Evolutionary conservation across 1,140 invertebrate species (phyloP).

Genomic region (Scaptomyza hsui): DNA sequence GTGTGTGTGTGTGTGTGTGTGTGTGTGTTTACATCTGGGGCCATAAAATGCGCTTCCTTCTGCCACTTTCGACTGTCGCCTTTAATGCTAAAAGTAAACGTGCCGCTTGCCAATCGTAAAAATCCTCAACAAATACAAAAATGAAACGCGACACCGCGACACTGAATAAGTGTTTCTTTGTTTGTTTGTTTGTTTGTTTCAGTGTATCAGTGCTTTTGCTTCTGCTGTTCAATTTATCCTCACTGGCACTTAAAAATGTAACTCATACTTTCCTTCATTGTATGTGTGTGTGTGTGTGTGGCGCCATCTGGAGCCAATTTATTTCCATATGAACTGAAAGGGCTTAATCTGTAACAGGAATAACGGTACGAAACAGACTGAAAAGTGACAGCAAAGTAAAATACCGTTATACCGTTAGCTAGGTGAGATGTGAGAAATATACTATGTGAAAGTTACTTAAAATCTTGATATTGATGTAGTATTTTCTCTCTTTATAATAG

Average conservation of each 20-base stretch:
- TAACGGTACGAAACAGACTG: background rate
- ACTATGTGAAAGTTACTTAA: too few species aligned
- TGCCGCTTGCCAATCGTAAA: conserved; percentile 63
- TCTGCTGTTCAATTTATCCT: conserved; percentile 16
- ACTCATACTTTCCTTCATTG: conserved; percentile 8
- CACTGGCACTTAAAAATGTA: conserved; percentile 9
- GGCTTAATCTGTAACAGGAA: background rate
- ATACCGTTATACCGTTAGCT: background rate
- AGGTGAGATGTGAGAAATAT: too few species aligned
- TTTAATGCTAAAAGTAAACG: conserved; percentile 70
- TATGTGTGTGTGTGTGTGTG: background rate
- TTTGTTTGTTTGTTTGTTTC: background rate
- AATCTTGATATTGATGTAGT: too few species aligned
- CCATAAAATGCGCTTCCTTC: conserved; percentile 42
- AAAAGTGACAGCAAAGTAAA: background rate
- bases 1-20: background rate
- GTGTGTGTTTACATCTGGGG: conserved; percentile 37
- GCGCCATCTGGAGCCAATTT: conserved; percentile 16
- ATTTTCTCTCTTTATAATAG: too few species aligned
- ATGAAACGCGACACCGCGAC: background rate
- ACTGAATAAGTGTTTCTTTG: background rate
- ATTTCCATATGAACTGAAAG: background rate
- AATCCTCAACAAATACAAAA: conserved; percentile 40
- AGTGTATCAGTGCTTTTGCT: background rate
- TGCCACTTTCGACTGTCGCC: conserved; percentile 25